phyloP scores from a whole-genome alignment of 2,888 invertebrate genomes.

The Ectobius pallidus region DNA sequence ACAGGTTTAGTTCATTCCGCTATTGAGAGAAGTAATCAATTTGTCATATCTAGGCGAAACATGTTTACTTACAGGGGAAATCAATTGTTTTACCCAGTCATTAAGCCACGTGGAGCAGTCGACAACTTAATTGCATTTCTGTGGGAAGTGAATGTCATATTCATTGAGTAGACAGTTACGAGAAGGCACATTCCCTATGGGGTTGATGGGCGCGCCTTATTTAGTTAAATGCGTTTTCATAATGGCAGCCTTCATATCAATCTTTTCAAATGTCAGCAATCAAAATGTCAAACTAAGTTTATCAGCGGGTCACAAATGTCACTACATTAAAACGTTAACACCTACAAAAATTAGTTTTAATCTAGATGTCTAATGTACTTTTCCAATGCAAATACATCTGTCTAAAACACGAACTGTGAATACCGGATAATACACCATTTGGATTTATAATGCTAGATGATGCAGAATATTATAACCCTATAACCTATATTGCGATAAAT shows the following conservation, averaged over 20 bases:
- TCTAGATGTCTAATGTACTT: not conserved
- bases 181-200: not conserved
- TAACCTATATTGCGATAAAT: slow-evolving; percentile 15
- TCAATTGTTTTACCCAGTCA: too few relatives aligned
- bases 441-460: not conserved
- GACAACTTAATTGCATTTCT: too few relatives aligned
- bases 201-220: not conserved
- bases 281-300: slow-evolving; percentile 20
- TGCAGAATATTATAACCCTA: not conserved
- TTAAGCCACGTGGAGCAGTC: too few relatives aligned
- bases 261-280: slow-evolving; percentile 23
- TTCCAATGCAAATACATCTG: not conserved
- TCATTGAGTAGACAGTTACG: too few relatives aligned
- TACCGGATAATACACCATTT: not conserved
- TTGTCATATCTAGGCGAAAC: too few relatives aligned
- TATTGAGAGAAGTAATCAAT: too few relatives aligned
- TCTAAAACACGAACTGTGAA: not conserved
- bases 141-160: not conserved
- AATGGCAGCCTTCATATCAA: slow-evolving; percentile 8
- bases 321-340: slow-evolving; percentile 8
- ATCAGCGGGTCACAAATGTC: slow-evolving; percentile 12
- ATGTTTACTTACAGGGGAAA: too few relatives aligned
- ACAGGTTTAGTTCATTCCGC: too few relatives aligned
- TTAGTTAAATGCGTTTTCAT: not conserved
- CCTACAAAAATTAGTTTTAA: not conserved